Evolutionary conservation across 2,113 vertebrate genomes (phyloP).

Genomic region (Butorides virescens): DNA sequence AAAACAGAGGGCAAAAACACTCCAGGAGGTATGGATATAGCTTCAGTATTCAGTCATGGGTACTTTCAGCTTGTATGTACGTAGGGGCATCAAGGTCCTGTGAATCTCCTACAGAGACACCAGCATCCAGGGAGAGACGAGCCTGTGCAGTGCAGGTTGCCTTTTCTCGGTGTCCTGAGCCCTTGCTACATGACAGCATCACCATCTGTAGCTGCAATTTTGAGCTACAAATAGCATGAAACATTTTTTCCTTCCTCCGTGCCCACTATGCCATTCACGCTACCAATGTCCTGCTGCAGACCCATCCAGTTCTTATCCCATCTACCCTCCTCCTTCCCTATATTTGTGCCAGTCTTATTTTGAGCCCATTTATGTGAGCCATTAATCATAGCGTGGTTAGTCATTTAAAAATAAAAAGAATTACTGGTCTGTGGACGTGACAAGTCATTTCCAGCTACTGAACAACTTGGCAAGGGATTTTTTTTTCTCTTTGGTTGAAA

Average conservation of each 20-base stretch:
- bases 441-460: conserved; percentile 72
- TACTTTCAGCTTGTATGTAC: neutral
- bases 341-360: conserved; percentile 72
- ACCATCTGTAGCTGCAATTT: conserved; percentile 69
- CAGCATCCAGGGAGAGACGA: neutral
- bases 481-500: conserved; percentile 56
- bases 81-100: accelerated
- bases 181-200: neutral
- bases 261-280: conserved; percentile 76
- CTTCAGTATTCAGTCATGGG: neutral
- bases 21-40: neutral
- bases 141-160: neutral
- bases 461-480: conserved; percentile 75
- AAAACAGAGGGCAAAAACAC: neutral
- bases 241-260: conserved; percentile 69
- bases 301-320: conserved; percentile 45
- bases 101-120: neutral
- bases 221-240: conserved; percentile 79
- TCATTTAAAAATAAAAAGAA: conserved; percentile 72
- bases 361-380: conserved; percentile 52
- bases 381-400: conserved; percentile 76
- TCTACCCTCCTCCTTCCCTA: conserved; percentile 30
- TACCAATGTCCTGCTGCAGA: conserved; percentile 63
- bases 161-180: neutral
- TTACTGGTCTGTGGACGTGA: conserved; percentile 60